These are phyloP conservation scores for Xestia c-nigrum DNA, from an alignment of 2,888 invertebrate species.

Conservation along the genomic window DNA sequence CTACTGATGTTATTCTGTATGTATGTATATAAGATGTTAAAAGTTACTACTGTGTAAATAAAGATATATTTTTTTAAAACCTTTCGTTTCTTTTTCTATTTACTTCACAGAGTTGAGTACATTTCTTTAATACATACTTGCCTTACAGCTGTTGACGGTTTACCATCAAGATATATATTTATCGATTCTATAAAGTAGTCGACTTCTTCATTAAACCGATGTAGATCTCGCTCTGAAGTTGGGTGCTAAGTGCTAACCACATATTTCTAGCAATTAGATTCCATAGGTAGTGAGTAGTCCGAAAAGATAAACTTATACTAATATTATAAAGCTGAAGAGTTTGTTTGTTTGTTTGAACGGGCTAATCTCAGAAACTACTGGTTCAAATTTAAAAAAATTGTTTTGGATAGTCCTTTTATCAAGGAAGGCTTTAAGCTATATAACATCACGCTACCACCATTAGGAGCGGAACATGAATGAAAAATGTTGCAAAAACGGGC, in stretches of 20 bases:
- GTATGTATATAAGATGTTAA: slow-evolving; percentile 35
- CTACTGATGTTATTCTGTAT: neutral
- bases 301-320: too few relatives aligned
- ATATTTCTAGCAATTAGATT: slow-evolving; percentile 2
- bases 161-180: neutral
- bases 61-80: slow-evolving; percentile 47
- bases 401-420: too few relatives aligned
- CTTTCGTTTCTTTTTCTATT: neutral
- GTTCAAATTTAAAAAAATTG: too few relatives aligned
- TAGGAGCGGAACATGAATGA: too few relatives aligned
- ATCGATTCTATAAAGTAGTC: neutral
- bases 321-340: too few relatives aligned
- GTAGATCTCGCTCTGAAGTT: neutral
- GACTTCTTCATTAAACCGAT: neutral
- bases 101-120: neutral
- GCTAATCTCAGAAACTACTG: too few relatives aligned
- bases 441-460: too few relatives aligned
- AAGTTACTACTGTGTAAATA: slow-evolving; percentile 58
- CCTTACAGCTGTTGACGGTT: neutral
- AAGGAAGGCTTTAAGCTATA: too few relatives aligned
- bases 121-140: neutral
- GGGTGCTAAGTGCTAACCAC: too few relatives aligned
- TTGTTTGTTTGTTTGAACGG: too few relatives aligned
- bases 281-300: slow-evolving; percentile 3
- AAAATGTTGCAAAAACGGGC: too few relatives aligned